phyloP scores from a whole-genome alignment of 1,140 invertebrate genomes.

The Tetramorium simillimum region DNA sequence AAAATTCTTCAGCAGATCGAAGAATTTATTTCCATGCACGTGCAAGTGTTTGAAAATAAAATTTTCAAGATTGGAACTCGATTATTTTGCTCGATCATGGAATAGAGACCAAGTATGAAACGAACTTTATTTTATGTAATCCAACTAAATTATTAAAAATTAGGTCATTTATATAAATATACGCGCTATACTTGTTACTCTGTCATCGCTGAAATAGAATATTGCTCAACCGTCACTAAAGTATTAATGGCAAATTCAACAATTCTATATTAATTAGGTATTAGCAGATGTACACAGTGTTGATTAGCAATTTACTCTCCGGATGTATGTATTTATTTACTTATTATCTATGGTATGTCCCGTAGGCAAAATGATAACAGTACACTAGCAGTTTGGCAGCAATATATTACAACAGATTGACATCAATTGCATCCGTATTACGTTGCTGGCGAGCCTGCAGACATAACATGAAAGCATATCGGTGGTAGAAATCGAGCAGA shows the following conservation, averaged over 20 bases:
- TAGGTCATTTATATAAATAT: too few relatives aligned
- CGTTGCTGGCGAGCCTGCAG: conserved; percentile 8
- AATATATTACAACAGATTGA: conserved; percentile 13
- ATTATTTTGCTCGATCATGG: neutral
- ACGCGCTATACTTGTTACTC: neutral
- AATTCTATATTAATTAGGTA: neutral
- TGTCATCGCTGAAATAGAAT: neutral
- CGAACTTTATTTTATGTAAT: neutral
- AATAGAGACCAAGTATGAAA: neutral
- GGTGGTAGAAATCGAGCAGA: neutral
- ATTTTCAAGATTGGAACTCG: neutral
- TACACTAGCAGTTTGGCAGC: neutral
- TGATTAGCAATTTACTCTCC: neutral
- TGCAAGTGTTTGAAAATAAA: neutral
- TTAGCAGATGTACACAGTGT: neutral
- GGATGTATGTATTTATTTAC: neutral
- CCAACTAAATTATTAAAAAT: neutral
- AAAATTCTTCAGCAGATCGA: neutral
- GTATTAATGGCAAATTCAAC: neutral
- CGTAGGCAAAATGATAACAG: conserved; percentile 9
- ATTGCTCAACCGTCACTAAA: neutral
- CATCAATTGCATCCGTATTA: conserved; percentile 11
- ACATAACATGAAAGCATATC: conserved; percentile 21
- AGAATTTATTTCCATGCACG: neutral
- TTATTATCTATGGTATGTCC: neutral